These are phyloP conservation scores for Drosophila aff. DNA, from an alignment of 1,140 invertebrate genomes.

Conservation along the genomic window DNA sequence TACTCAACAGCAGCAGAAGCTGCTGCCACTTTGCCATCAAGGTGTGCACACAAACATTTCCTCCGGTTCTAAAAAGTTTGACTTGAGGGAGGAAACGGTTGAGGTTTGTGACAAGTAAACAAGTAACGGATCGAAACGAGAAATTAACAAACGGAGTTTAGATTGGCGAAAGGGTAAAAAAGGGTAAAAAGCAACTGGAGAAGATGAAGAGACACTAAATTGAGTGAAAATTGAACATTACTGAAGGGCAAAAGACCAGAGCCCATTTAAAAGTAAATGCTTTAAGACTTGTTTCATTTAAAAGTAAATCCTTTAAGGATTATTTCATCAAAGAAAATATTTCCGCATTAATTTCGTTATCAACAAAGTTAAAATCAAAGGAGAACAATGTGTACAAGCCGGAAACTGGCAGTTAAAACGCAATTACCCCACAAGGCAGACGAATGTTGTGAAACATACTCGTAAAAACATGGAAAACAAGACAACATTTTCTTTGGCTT, in stretches of 20 bases:
- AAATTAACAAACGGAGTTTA: neutral
- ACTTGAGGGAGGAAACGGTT: neutral
- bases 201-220: neutral
- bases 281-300: neutral
- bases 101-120: neutral
- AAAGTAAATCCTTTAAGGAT: neutral
- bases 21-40: neutral
- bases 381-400: neutral
- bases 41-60: slow-evolving; percentile 26
- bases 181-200: neutral
- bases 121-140: neutral
- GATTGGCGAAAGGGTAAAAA: neutral
- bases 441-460: slow-evolving; percentile 12
- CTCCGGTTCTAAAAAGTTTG: slow-evolving; percentile 17
- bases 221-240: neutral
- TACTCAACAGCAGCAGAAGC: slow-evolving; percentile 1
- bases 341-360: slow-evolving; percentile 1
- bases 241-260: neutral
- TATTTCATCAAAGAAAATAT: slow-evolving; percentile 4
- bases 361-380: slow-evolving; percentile 4
- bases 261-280: neutral
- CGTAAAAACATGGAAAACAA: slow-evolving; percentile 31
- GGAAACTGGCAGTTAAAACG: slow-evolving; percentile 11
- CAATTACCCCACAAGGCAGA: slow-evolving; percentile 26
- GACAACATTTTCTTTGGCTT: slow-evolving; percentile 6